A percentile compares a stretch with the other conserved stretches of the same genome.
These are phyloP conservation scores for Macroramphosus scolopax DNA, from an alignment of 2,797 vertebrate genomes.

Conservation along the genomic window DNA sequence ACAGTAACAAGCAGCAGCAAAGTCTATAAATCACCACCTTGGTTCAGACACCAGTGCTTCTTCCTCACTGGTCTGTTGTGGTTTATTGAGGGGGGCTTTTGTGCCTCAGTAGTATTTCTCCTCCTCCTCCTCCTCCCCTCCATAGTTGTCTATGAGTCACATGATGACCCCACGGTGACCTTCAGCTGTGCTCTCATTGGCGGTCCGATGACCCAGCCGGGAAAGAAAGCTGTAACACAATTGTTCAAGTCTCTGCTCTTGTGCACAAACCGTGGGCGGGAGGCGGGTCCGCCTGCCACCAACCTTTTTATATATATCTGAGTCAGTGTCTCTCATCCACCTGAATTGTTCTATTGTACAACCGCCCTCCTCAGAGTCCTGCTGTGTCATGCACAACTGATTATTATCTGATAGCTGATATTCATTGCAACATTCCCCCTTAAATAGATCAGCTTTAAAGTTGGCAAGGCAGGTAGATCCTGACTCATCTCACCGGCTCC, in stretches of 20 bases:
- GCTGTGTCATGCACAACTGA: no score
- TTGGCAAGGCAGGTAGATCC: no score
- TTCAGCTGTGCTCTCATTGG: slow-evolving; percentile 31
- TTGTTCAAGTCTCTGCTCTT: slow-evolving; percentile 27
- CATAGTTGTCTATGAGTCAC: slow-evolving; percentile 40
- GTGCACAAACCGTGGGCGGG: slow-evolving; percentile 35
- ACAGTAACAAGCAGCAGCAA: slow-evolving; percentile 47
- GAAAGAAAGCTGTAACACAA: slow-evolving; percentile 36
- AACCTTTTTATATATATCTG: neutral
- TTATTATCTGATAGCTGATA: no score
- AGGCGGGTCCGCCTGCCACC: slow-evolving; percentile 16
- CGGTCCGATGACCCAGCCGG: slow-evolving; percentile 25
- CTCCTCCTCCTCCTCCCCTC: neutral
- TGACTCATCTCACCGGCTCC: no score
- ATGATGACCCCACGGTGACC: slow-evolving; percentile 57
- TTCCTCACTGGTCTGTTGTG: no score
- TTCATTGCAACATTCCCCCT: no score
- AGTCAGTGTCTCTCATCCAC: slow-evolving; percentile 38
- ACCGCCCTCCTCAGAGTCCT: slow-evolving; percentile 12
- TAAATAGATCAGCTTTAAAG: no score
- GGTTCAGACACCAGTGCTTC: no score
- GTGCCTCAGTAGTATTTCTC: slow-evolving; percentile 14
- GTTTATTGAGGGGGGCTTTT: slow-evolving; percentile 37
- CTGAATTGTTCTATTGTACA: slow-evolving; percentile 48
- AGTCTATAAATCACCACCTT: slow-evolving; percentile 59